Percentiles rank a stretch among this genome's conserved stretches.
phyloP scores from a whole-genome alignment of 1,140 invertebrate genomes.

The Streblospio benedicti region DNA sequence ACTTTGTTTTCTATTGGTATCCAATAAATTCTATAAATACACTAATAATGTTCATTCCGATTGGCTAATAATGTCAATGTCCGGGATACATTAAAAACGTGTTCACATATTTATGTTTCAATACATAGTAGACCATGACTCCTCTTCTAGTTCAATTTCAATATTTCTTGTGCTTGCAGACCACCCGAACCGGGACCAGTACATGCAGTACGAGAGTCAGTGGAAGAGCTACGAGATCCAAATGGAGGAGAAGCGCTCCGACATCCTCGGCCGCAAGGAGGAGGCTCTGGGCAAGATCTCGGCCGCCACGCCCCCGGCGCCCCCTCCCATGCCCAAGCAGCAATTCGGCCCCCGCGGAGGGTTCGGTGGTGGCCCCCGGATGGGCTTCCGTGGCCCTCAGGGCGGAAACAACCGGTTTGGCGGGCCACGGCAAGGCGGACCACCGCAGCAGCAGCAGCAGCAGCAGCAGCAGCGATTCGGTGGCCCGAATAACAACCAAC shows the following conservation, averaged over 20 bases:
- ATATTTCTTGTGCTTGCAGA: constrained; percentile 28
- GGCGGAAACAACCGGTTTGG: background rate
- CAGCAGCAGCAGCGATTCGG: no score
- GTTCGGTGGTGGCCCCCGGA: constrained; percentile 5
- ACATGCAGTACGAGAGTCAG: constrained; percentile 43
- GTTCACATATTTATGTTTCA: no score
- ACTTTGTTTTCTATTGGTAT: no score
- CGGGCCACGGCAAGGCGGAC: no score
- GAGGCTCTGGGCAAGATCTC: constrained; percentile 5
- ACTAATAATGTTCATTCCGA: no score
- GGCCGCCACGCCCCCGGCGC: background rate
- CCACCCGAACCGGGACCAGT: constrained; percentile 48
- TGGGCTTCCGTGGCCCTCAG: background rate
- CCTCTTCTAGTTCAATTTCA: no score
- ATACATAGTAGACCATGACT: no score
- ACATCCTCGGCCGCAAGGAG: constrained; percentile 27
- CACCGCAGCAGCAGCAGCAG: no score
- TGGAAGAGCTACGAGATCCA: constrained; percentile 44
- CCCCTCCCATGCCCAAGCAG: constrained; percentile 14
- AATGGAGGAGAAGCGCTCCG: constrained; percentile 34
- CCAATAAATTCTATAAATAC: no score
- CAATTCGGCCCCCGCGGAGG: background rate
- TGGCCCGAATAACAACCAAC: no score
- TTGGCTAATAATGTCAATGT: no score
- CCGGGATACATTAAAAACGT: no score